phyloP scores from a whole-genome alignment of 2,113 vertebrate species.

The Malaclemys terrapin region DNA sequence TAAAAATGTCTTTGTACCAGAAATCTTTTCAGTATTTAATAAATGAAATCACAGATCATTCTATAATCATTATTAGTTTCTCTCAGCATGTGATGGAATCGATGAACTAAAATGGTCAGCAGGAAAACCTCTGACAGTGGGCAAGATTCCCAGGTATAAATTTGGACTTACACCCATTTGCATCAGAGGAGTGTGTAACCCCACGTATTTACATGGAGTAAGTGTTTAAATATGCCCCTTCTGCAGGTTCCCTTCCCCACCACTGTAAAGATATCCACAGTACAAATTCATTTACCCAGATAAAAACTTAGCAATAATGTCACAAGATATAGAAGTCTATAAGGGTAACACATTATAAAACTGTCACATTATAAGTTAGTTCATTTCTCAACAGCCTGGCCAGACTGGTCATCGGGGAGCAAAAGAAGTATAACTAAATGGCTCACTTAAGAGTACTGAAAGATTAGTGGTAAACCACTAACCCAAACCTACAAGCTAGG shows the following conservation, averaged over 20 bases:
- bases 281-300: not conserved
- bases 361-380: not conserved
- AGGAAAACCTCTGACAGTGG: not conserved
- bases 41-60: not conserved
- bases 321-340: slow-evolving; percentile 20
- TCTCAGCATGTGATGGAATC: not conserved
- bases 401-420: slow-evolving; percentile 17
- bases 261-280: not conserved
- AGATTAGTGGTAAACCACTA: slow-evolving; percentile 46
- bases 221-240: not conserved
- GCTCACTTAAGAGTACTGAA: slow-evolving; percentile 2
- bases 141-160: not conserved
- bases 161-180: not conserved
- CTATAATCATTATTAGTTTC: not conserved
- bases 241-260: not conserved
- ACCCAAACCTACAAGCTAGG: not conserved
- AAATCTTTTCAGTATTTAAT: not conserved
- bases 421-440: slow-evolving; percentile 25
- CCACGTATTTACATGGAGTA: not conserved
- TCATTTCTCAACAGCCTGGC: not conserved
- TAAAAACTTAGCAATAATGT: not conserved
- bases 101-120: not conserved
- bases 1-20: not conserved
- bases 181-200: not conserved
- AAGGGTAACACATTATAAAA: not conserved